Evolutionary conservation across 2,113 vertebrate genomes (phyloP).

Genomic region (Pampusana beccarii): DNA sequence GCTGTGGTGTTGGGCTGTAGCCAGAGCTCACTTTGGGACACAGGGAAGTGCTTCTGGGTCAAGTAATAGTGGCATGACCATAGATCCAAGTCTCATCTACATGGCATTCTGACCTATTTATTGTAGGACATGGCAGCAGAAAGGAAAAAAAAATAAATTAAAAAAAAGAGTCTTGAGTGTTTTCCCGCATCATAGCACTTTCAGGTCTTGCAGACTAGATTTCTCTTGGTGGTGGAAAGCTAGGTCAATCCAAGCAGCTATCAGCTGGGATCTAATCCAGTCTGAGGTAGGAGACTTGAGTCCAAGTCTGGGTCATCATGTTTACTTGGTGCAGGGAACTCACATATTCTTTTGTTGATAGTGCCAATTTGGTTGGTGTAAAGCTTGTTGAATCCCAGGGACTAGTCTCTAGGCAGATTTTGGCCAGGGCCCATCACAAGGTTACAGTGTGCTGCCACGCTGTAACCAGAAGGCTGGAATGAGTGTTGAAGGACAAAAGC

Average conservation of each 20-base stretch:
- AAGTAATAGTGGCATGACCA: neutral
- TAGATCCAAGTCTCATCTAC: neutral
- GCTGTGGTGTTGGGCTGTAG: neutral
- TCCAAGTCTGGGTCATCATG: rapidly evolving
- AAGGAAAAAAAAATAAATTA: neutral
- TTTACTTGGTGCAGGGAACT: neutral
- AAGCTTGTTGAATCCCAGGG: neutral
- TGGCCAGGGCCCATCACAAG: neutral
- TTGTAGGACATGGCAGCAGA: neutral
- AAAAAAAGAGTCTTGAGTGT: rapidly evolving
- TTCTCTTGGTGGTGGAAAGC: neutral
- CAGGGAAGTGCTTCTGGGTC: neutral
- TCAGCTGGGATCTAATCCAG: neutral
- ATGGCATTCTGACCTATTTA: neutral
- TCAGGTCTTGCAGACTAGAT: neutral
- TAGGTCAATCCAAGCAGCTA: neutral
- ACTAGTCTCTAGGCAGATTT: neutral
- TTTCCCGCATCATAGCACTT: neutral
- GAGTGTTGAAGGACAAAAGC: neutral
- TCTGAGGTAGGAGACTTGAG: neutral
- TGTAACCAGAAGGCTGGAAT: neutral
- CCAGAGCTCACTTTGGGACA: neutral
- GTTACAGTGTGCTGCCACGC: neutral
- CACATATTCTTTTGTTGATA: neutral
- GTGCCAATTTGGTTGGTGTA: neutral